These are phyloP conservation scores for Nyctibius grandis DNA, from an alignment of 2,797 vertebrate genomes.

Conservation along the genomic window DNA sequence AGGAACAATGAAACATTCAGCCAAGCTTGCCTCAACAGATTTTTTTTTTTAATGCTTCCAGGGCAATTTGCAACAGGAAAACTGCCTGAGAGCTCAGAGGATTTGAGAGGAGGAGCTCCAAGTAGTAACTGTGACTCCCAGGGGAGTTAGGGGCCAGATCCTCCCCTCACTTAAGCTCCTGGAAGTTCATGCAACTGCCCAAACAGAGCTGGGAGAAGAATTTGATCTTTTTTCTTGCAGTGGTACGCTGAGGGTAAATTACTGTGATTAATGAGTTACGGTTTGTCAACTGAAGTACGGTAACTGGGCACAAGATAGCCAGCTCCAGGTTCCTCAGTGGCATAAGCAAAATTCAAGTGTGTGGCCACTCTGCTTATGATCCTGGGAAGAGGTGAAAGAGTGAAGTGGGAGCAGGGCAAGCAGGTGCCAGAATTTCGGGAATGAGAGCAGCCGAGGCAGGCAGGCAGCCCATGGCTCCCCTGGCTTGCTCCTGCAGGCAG, in stretches of 20 bases:
- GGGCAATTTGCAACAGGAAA: neutral
- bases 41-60: neutral
- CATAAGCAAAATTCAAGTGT: neutral
- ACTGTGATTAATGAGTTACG: neutral
- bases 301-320: rapidly evolving
- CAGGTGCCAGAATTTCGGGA: neutral
- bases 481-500: neutral
- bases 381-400: neutral
- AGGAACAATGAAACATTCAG: constrained; percentile 45
- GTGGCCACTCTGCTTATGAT: neutral
- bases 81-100: neutral
- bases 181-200: neutral
- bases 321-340: neutral
- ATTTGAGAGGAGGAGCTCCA: neutral
- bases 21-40: neutral
- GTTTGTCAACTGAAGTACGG: neutral
- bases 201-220: neutral
- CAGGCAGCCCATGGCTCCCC: neutral
- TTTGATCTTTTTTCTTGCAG: neutral
- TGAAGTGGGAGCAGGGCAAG: neutral
- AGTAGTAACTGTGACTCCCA: neutral
- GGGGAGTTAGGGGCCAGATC: neutral
- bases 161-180: neutral
- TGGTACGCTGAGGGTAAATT: neutral
- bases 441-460: neutral